A percentile compares a stretch with the other conserved stretches of the same genome.
Evolutionary conservation across 2,113 vertebrate genomes (phyloP).

Genomic region (Chauna torquata): DNA sequence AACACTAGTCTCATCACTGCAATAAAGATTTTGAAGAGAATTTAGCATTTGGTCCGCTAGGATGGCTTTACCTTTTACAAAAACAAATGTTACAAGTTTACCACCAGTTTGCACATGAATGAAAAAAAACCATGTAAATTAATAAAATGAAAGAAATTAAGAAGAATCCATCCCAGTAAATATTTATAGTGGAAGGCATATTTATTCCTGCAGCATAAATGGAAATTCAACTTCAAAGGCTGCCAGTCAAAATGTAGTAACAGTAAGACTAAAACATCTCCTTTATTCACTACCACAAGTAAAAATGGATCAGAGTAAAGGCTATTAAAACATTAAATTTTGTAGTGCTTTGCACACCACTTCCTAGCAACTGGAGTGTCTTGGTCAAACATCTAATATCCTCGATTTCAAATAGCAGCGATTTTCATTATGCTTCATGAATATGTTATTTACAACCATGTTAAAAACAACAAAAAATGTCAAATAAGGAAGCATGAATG

Average conservation of each 20-base stretch:
- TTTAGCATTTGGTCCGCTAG: background rate
- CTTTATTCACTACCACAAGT: background rate
- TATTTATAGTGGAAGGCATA: background rate
- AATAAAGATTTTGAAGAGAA: background rate
- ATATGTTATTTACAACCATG: background rate
- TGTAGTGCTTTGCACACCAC: background rate
- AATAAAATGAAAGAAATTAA: background rate
- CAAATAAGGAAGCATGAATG: background rate
- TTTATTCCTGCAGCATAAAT: background rate
- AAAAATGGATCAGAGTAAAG: background rate
- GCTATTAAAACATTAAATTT: background rate
- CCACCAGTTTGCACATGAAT: background rate
- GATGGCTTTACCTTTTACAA: background rate
- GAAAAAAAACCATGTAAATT: background rate
- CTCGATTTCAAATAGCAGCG: background rate
- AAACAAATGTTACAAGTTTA: background rate
- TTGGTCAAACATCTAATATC: background rate
- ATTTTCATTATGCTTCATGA: background rate
- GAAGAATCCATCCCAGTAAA: background rate
- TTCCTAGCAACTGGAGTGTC: background rate
- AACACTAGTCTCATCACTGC: background rate
- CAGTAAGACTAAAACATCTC: background rate
- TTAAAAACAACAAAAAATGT: background rate
- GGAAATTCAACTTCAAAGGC: background rate
- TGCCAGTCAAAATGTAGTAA: background rate